Percentiles rank a stretch among this genome's conserved stretches.
Evolutionary conservation across 2,888 invertebrate species (phyloP).

Genomic region (Bruchidius siliquastri): DNA sequence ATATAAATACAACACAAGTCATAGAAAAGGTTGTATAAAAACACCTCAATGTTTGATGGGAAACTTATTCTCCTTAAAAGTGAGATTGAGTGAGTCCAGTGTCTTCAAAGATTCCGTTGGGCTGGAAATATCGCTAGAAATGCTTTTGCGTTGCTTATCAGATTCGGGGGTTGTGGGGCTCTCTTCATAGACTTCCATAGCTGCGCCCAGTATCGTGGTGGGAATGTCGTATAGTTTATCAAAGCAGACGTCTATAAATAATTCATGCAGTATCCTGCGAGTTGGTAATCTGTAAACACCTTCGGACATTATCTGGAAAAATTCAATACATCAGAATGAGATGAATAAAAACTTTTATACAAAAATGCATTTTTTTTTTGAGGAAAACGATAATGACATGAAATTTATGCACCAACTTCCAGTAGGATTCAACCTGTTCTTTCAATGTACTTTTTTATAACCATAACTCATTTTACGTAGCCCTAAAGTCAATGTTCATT

Average conservation of each 20-base stretch:
- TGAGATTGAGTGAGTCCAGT: constrained; percentile 49
- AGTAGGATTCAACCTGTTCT: too few species aligned
- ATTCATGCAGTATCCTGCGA: constrained; percentile 85
- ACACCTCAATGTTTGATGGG: constrained; percentile 41
- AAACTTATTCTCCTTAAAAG: constrained; percentile 57
- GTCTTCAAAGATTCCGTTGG: constrained; percentile 38
- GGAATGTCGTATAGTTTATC: constrained; percentile 54
- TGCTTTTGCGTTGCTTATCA: constrained; percentile 16
- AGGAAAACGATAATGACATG: too few species aligned
- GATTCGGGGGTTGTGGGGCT: neutral
- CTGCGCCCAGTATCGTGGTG: constrained; percentile 16
- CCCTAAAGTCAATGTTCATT: too few species aligned
- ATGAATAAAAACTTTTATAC: too few species aligned
- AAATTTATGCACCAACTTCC: too few species aligned
- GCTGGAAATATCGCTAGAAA: constrained; percentile 23
- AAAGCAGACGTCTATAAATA: constrained; percentile 82
- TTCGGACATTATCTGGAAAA: constrained; percentile 57
- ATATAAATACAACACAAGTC: neutral
- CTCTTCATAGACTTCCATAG: neutral
- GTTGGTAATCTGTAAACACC: constrained; percentile 79
- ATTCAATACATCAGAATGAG: neutral
- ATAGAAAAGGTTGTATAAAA: neutral
- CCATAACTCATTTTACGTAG: too few species aligned
- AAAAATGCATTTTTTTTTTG: too few species aligned
- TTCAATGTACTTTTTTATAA: too few species aligned